Evolutionary conservation across 1,140 invertebrate species (phyloP).

Genomic region (Drosophila sturtevanti): DNA sequence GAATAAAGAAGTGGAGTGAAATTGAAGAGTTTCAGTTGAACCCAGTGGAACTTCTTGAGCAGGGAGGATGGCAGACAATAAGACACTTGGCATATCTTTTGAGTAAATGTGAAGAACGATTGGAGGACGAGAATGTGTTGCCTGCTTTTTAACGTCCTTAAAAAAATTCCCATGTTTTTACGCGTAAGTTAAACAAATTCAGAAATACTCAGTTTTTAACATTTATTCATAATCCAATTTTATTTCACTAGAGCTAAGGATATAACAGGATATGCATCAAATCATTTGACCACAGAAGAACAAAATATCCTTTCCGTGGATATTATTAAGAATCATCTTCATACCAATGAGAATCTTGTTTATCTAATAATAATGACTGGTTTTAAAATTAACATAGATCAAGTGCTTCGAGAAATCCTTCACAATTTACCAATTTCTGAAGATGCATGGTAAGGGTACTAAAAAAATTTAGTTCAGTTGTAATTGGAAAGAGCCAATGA

Average conservation of each 20-base stretch:
- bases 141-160: slow-evolving; percentile 10
- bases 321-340: slow-evolving; percentile 5
- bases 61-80: slow-evolving; percentile 38
- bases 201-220: neutral
- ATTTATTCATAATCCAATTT: neutral
- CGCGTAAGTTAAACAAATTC: slow-evolving; percentile 23
- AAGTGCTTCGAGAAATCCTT: slow-evolving; percentile 36
- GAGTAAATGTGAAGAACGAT: neutral
- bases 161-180: slow-evolving; percentile 8
- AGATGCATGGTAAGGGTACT: slow-evolving; percentile 64
- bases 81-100: slow-evolving; percentile 13
- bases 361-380: neutral
- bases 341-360: neutral
- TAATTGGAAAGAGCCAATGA: too few relatives aligned
- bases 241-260: neutral
- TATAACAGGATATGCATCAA: slow-evolving; percentile 34
- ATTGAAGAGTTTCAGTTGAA: slow-evolving; percentile 27
- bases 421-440: slow-evolving; percentile 48
- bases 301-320: slow-evolving; percentile 22
- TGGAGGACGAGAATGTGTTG: slow-evolving; percentile 33
- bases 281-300: slow-evolving; percentile 26
- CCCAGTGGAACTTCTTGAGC: slow-evolving; percentile 46
- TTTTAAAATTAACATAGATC: neutral
- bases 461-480: too few relatives aligned
- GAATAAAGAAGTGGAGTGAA: neutral